Evolutionary conservation across 2,888 invertebrate species (phyloP).

Genomic region (Podabrus alpinus): DNA sequence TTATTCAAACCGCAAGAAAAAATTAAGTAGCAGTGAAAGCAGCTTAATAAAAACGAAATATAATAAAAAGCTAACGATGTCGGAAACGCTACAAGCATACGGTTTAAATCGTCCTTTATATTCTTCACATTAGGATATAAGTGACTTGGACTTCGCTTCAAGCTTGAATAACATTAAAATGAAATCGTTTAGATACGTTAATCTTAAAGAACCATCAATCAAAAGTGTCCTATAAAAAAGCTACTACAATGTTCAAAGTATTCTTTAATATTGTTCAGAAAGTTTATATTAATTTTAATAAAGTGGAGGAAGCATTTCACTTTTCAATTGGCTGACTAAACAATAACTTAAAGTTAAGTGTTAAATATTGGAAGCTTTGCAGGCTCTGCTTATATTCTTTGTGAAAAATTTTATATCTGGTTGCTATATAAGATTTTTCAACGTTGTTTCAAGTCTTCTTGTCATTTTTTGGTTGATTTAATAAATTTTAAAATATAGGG

Average conservation of each 20-base stretch:
- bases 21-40: neutral
- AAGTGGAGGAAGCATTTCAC: neutral
- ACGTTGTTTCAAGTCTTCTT: neutral
- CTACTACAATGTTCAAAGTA: slow-evolving; percentile 10
- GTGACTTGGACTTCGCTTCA: slow-evolving; percentile 20
- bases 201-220: slow-evolving; percentile 23
- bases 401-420: neutral
- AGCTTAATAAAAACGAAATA: slow-evolving; percentile 6
- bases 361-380: neutral
- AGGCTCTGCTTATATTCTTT: neutral
- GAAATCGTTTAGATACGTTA: slow-evolving; percentile 26
- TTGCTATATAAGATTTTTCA: neutral
- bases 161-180: slow-evolving; percentile 24
- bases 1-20: neutral
- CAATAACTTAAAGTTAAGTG: neutral
- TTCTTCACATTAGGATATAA: slow-evolving; percentile 23
- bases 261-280: slow-evolving; percentile 12
- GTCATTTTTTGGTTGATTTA: neutral
- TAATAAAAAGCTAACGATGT: slow-evolving; percentile 7
- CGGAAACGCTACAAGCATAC: slow-evolving; percentile 6
- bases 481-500: too few relatives aligned
- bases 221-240: slow-evolving; percentile 16
- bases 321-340: neutral
- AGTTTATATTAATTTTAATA: neutral
- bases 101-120: slow-evolving; percentile 19